phyloP scores from a whole-genome alignment of 1,140 invertebrate species.

The Amphibalanus amphitrite region DNA sequence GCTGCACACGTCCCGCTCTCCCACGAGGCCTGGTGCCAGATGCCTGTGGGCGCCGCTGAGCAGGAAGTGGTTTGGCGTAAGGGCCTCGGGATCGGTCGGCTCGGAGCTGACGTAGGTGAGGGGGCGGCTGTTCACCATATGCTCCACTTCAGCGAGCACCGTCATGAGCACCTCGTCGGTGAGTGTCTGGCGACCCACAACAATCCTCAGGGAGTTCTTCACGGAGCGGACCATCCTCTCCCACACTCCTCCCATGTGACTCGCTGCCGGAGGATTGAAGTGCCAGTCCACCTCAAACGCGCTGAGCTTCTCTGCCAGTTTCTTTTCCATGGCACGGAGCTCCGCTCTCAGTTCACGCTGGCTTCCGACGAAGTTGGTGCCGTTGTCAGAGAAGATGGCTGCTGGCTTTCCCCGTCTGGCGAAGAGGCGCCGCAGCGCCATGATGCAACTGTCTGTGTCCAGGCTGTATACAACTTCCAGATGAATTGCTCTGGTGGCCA shows the following conservation, averaged over 20 bases:
- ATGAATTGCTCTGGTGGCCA: no score
- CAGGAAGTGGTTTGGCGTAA: slow-evolving; percentile 20
- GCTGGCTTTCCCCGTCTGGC: no score
- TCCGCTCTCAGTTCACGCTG: no score
- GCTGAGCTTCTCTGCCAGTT: background rate
- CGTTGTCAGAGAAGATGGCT: no score
- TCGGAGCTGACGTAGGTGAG: slow-evolving; percentile 17
- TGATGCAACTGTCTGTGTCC: no score
- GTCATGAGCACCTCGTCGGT: slow-evolving; percentile 10
- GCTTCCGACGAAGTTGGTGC: no score
- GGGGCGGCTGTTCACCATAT: slow-evolving; percentile 19
- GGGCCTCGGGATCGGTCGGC: slow-evolving; percentile 13
- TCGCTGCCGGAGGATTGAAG: slow-evolving; percentile 16
- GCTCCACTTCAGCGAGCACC: slow-evolving; percentile 16
- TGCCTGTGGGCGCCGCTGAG: no score
- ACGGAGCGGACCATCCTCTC: slow-evolving; percentile 9
- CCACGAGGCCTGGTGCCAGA: no score
- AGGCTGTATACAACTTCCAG: no score
- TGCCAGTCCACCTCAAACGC: slow-evolving; percentile 11
- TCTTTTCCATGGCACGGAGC: no score
- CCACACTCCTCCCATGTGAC: slow-evolving; percentile 18
- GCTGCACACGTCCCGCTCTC: no score
- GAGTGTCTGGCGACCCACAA: background rate
- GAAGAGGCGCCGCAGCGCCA: no score
- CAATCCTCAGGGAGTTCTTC: slow-evolving; percentile 3